Base-by-base conservation (phyloP, 2,113 vertebrate genomes). In the Nycticebus coucang region DNA sequence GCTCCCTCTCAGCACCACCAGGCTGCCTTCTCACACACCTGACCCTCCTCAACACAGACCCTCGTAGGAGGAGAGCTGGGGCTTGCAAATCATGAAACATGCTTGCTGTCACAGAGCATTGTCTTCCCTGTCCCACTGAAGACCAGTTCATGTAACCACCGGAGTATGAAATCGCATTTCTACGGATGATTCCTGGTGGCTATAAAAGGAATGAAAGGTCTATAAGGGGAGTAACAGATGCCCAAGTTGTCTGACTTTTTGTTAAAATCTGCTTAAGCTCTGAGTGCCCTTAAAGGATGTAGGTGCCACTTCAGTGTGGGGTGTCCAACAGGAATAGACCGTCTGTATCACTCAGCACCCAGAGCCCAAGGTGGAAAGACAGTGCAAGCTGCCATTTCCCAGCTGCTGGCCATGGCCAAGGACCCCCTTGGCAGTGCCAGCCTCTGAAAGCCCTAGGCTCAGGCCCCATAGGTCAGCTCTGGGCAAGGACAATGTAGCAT, bases 231-330 rank as follows among this genome's bases (percentile, higher is more conserved):
- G n/a, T 79, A 69, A 64, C 81, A 81, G 80, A 85, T 18, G 33
- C 22, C 79, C 33, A 66, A 13, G 64, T 45, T 74, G 45, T 41
- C 72, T 57, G 41, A 91, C 62, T 69, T 55, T 64, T 33, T 91
- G 37, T 57, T 81, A 74, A 84, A 90, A 79, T 72, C 77, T 74
- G 12, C 88, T 80, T 50, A 64, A 93, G 87, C 66, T 80, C 64
- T 2, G 6, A 28, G 87, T 4, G 6, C 68, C 22, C 35, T 0
- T 1, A 91, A 88, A 50, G 62, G 55, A 81, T 85, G 45, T 1
- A 0, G 64, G 72, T 45, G 50, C 21, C 41, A 37, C 19, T n/a
- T 91, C 59, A 33, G 19, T 30, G 10, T 37, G 69, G 50, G 19
- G 2, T 35, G n/a, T 37, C 60, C 53, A 75, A 89, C 45, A 55